Evolutionary conservation across 2,888 invertebrate species (phyloP).

Genomic region (Laothoe populi): DNA sequence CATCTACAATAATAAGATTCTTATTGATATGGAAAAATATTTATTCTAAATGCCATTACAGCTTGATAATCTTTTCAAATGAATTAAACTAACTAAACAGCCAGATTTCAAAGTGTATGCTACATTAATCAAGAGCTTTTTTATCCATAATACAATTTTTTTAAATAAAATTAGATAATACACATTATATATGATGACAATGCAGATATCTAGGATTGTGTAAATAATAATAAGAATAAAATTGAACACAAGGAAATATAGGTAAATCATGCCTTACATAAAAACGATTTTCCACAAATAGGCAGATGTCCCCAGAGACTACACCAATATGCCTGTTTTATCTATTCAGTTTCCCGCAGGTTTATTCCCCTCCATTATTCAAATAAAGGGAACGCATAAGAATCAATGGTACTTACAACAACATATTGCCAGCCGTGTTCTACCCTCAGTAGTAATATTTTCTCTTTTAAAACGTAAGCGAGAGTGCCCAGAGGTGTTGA

Average conservation of each 20-base stretch:
- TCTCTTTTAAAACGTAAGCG: slow-evolving; percentile 69
- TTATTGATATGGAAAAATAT: too few species aligned
- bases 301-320: background rate
- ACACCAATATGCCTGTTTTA: background rate
- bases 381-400: slow-evolving; percentile 6
- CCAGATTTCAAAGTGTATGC: too few species aligned
- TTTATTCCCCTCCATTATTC: background rate
- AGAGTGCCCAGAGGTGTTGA: slow-evolving; percentile 64
- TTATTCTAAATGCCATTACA: too few species aligned
- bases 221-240: too few species aligned
- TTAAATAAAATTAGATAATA: too few species aligned
- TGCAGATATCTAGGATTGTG: too few species aligned
- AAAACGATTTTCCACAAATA: background rate
- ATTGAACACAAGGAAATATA: too few species aligned
- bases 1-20: slow-evolving; percentile 22
- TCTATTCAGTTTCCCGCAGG: background rate
- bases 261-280: background rate
- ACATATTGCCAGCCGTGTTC: slow-evolving; percentile 68
- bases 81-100: too few species aligned
- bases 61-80: too few species aligned
- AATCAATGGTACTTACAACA: slow-evolving; percentile 49
- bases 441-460: slow-evolving; percentile 65
- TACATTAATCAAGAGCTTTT: too few species aligned
- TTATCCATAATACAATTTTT: too few species aligned
- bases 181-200: too few species aligned